Evolutionary conservation across 2,888 invertebrate species (phyloP), one percentile per base, ranked within the genome.

Genomic region (Nemotelus nigrinus): DNA sequence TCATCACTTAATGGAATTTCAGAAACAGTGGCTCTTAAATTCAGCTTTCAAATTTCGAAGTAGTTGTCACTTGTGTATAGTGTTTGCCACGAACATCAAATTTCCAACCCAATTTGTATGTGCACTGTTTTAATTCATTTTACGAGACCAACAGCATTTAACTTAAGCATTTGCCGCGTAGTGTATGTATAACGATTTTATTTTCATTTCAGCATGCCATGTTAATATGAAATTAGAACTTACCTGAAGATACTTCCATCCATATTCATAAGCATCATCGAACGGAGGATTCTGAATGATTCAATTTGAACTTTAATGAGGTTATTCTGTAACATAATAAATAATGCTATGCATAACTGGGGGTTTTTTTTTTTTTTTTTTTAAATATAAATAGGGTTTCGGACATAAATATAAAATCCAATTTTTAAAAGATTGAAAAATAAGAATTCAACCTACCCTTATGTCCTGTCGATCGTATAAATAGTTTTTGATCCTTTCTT

Each of bases 281-380:
- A 84, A 39, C 85, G 85, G 65, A 87, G 77, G 25, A 85, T 83
- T 5, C 87, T 84, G 58, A 87, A 80, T 2, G 84, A 88, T 87
- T 93, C 93, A 45, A 90, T 91, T 86, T 93, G 93, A 78, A 93
- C 83, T 76, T 84, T 85, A 60, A 87, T 85, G 67, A 87, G 80
- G 79, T 84, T 84, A 55, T 80, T 83, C 87, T 87, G 77, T 2
- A 82, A 80, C 44, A 74, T 60, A 60, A 43, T 7, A 43, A 25
- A 25, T 25, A 25, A 25, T 25, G 25, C 25, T 25, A 25, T 25
- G 25, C 25, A 25, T 25, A 25, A 25, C 25, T 25, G 25, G n/a
- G n/a, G n/a, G 25, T 25, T 25, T 25, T 25, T 25, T 1, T 25
- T 25, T 25, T 25, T 1, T 25, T 25, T 25, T 25, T 25, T 25